Conservation (phyloP, 1,140 invertebrate species). For the Paramacrobiotus metropolitanus region DNA sequence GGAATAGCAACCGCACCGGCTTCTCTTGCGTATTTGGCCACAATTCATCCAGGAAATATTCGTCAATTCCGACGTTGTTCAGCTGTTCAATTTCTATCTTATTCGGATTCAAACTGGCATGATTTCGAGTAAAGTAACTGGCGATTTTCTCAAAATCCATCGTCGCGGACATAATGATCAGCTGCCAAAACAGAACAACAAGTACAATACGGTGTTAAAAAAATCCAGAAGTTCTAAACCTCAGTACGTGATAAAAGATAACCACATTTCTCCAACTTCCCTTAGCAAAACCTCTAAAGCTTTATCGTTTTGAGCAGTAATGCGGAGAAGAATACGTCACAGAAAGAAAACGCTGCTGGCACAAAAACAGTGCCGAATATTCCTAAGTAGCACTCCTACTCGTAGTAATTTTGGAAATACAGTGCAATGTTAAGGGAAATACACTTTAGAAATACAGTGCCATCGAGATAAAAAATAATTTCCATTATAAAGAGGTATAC, state of each 20-base stretch:
- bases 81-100: constrained; percentile 31
- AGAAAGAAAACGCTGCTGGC: no score
- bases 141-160: constrained; percentile 26
- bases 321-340: no score
- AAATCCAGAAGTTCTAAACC: constrained; percentile 9
- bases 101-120: constrained; percentile 25
- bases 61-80: constrained; percentile 28
- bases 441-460: no score
- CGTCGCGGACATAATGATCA: constrained; percentile 38
- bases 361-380: no score
- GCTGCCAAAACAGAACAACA: constrained; percentile 15
- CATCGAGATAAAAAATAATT: no score
- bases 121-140: constrained; percentile 29
- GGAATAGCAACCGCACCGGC: not conserved
- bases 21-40: constrained; percentile 25
- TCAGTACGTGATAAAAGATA: no score
- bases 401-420: no score
- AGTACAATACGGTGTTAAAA: no score
- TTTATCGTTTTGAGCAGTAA: no score
- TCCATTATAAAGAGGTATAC: no score
- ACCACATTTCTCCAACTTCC: not conserved
- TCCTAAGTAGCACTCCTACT: no score
- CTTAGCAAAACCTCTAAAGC: constrained; percentile 4
- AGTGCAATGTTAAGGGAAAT: no score
- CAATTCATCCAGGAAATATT: constrained; percentile 44